Percentiles rank a stretch among this genome's conserved stretches.
Conservation (phyloP, 1,140 invertebrate genomes). For the Platorchestia sp. region DNA sequence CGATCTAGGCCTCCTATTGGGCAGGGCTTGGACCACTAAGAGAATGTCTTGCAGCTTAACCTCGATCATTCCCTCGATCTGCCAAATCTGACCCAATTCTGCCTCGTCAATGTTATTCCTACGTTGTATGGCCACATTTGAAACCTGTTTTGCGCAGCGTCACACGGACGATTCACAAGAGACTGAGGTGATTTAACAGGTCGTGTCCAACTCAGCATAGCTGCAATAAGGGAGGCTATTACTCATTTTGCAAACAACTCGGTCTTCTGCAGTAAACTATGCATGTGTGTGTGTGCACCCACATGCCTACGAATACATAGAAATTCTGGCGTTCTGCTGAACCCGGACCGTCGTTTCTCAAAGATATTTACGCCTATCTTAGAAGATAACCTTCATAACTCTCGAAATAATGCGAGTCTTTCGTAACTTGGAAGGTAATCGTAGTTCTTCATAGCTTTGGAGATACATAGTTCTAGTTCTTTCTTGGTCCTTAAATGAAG, state of each 20-base stretch:
- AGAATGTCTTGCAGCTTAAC: slow-evolving; percentile 36
- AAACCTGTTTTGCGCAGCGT: background rate
- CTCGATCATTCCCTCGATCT: background rate
- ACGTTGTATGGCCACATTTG: background rate
- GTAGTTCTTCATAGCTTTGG: too few species aligned
- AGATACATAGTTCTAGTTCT: too few species aligned
- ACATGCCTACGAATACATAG: slow-evolving; percentile 54
- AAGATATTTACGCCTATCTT: slow-evolving; percentile 47
- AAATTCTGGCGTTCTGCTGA: background rate
- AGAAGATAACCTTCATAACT: too few species aligned
- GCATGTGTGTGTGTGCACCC: slow-evolving; percentile 47
- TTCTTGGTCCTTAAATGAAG: too few species aligned
- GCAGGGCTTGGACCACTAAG: slow-evolving; percentile 23
- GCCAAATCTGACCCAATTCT: background rate
- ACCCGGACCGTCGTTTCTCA: background rate
- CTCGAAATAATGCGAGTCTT: background rate
- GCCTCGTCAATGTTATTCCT: background rate
- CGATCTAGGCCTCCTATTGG: slow-evolving; percentile 51
- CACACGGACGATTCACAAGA: background rate
- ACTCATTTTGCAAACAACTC: slow-evolving; percentile 55
- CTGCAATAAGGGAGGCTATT: slow-evolving; percentile 55
- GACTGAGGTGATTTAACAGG: slow-evolving; percentile 55
- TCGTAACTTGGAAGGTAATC: background rate
- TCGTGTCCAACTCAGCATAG: slow-evolving; percentile 55
- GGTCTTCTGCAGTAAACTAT: slow-evolving; percentile 55